Evolutionary conservation across 1,140 invertebrate species (phyloP), one percentile per base, ranked within the genome.

Genomic region (Megathymus violae): DNA sequence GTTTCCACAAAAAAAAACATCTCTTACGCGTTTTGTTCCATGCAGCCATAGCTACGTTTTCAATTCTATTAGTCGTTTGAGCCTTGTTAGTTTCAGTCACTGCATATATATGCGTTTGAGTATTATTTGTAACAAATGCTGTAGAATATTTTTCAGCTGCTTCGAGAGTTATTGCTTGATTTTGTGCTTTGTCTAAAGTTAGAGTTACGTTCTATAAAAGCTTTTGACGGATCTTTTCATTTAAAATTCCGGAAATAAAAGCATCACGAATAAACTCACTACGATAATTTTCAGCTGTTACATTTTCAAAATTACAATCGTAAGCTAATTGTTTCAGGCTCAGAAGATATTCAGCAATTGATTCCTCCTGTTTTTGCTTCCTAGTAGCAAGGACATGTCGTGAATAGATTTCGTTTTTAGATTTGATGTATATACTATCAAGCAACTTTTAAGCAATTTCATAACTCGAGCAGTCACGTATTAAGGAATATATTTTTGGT

Each of bases 181-280:
- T 64, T 2, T 46, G 25, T 3, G 64, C 62, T 48, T 67, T 27
- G 15, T 67, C 62, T 36, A 65, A 44, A 9, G 22, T 51, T 13
- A 62, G 4, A 9, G 34, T 59, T 3, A 43, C 17, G n/a, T 62
- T 64, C 52, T 67, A 62, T 27, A 71, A 11, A 13, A 67, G 47
- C 16, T 62, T 52, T 31, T 67, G 36, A 27, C 64, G 36, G 2
- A 71, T 64, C 16, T 52, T 67, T 10, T 43, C 5, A 7, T 51
- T 62, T 9, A 14, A 34, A 19, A 71, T 58, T 0, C 69, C 64
- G 11, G 63, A 36, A n/a, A 71, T 67, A 22, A 71, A 71, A 3
- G 69, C 61, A 19, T 59, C 64, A 4, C 69, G 46, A 2, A 71
- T 48, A 10, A 4, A 22, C 16, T 71, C 61, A 7, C 40, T 43